Base-by-base conservation (phyloP, 2,113 vertebrate species). In the Dolichotis patagonum region DNA sequence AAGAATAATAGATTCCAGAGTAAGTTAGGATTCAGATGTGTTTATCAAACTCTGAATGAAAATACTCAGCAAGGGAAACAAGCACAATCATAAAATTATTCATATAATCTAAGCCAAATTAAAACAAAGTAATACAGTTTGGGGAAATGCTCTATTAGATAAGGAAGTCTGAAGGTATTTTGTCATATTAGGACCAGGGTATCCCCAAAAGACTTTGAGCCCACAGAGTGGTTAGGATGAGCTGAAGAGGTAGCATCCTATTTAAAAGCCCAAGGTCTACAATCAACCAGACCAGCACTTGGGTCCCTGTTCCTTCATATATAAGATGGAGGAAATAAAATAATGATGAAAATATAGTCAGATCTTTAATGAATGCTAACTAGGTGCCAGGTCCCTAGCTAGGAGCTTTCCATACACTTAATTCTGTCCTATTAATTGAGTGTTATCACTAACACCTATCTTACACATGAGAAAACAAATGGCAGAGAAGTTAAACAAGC, bases 41-140 rank as follows among this genome's bases (percentile, higher is more conserved):
- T 46, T 94, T 65, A 26, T 69, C 43, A 65, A 60, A 35, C 49
- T 95, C 90, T 67, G 41, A 97, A 56, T 58, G n/a, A 96, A 96
- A 92, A 95, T 67, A 90, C 1, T 62, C 85, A 88, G 41, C 28
- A 83, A 88, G 84, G 58, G 75, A 92, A 63, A 94, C 96, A 92
- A 56, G 26, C 6, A 62, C 35, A 78, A 30, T 62, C 60, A 87
- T 92, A 91, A 96, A 96, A 92, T 63, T 92, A 91, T 77, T 93
- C 28, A 30, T 43, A 56, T 24, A 63, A 83, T 56, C 65, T 85
- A 97, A 96, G 80, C 38, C 58, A 87, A 80, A 56, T 71, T 24
- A 56, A 93, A 84, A 41, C 38, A 91, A 14, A 14, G 82, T 80
- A 93, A 69, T 58, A 93, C 3, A 32, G 9, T 92, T 81, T 90